These are phyloP conservation scores for Nycticebus coucang DNA, from an alignment of 2,113 vertebrate genomes.

Conservation along the genomic window DNA sequence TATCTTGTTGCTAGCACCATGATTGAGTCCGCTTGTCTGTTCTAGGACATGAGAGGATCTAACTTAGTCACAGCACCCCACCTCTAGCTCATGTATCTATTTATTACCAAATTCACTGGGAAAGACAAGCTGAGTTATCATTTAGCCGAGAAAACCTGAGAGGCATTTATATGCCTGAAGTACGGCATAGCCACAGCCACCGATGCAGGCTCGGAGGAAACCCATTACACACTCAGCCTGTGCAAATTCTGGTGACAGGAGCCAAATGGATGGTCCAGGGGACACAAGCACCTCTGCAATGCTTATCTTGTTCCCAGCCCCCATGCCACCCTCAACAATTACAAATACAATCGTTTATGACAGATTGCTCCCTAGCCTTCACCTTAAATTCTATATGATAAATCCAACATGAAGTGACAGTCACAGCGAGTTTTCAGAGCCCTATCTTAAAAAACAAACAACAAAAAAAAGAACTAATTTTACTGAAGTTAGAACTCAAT, in stretches of 20 bases:
- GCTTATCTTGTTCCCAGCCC: constrained; percentile 61
- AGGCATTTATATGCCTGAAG: constrained; percentile 83
- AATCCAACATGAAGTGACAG: constrained; percentile 83
- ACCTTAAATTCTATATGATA: constrained; percentile 79
- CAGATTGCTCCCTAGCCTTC: constrained; percentile 77
- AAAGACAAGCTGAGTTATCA: constrained; percentile 94
- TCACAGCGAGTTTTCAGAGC: constrained; percentile 81
- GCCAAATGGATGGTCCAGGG: constrained; percentile 52
- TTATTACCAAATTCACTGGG: constrained; percentile 90
- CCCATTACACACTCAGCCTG: not conserved
- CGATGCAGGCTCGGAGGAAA: constrained; percentile 65
- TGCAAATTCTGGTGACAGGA: constrained; percentile 54
- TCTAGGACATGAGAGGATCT: constrained; percentile 91
- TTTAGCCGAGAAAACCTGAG: constrained; percentile 85
- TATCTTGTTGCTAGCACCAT: constrained; percentile 85
- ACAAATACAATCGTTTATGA: constrained; percentile 78
- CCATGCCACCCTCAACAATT: constrained; percentile 68
- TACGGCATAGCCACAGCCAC: constrained; percentile 64
- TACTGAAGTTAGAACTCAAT: constrained; percentile 80
- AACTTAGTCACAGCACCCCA: constrained; percentile 92
- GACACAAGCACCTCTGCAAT: constrained; percentile 55
- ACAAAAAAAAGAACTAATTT: constrained; percentile 75
- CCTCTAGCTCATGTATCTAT: constrained; percentile 85
- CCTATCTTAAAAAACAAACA: constrained; percentile 62
- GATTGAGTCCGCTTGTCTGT: constrained; percentile 94